Base-by-base conservation (phyloP, 2,888 invertebrate genomes). In the Iselma pallidipennis region DNA sequence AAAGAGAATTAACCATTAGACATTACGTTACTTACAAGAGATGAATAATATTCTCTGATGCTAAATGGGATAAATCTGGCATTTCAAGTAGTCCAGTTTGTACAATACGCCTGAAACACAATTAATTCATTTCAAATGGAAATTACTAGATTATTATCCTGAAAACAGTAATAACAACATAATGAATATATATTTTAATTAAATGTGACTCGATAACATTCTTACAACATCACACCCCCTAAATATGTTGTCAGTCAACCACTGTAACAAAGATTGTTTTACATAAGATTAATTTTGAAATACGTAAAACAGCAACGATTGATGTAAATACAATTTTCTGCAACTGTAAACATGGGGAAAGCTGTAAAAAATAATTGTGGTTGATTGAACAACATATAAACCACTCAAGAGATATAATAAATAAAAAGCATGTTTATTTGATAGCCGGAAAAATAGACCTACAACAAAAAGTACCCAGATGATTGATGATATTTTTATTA, bases 41-140 rank as follows among this genome's bases (percentile, higher is more conserved):
- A 76, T 89, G 88, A 68, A 91, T 79, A 75, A 89, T 76, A 78
- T 84, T 80, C 75, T 83, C 76, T 66, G 77, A 81, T 57, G 88
- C 85, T 9, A 91, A 83, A 67, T 86, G 84, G 52, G 84, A 85
- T 69, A 91, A 80, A 77, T 89, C 88, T 0, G 91, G 91, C 42
- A 90, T 85, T 74, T 86, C 86, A 67, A 84, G 76, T 56, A 91
- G 79, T 0, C 89, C 89, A 26, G 89, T 90, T 52, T 89, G 87
- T 2, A 89, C 87, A 51, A 91, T 88, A 68, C 89, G 86, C 76
- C 91, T 91, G 83, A 21, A 83, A 82, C 60, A 61, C n/a, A n/a
- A n/a, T n/a, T n/a, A n/a, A n/a, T n/a, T n/a, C n/a, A n/a, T n/a
- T n/a, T n/a, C n/a, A n/a, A n/a, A n/a, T n/a, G 58, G 58, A 49